Evolutionary conservation across 2,113 vertebrate species (phyloP).

Genomic region (Petrocephalus zakoni): DNA sequence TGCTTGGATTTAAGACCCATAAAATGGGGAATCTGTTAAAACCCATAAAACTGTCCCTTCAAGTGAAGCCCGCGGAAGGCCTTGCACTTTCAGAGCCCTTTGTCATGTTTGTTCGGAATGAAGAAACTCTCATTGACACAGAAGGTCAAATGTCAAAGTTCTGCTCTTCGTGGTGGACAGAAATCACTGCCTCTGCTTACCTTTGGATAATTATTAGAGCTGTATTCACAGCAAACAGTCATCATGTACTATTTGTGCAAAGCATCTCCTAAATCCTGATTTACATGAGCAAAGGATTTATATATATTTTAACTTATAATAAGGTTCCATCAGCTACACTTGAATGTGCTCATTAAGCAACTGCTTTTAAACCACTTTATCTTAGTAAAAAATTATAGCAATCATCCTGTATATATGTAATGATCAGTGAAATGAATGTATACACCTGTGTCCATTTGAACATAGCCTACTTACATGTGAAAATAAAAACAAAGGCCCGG

Average conservation of each 20-base stretch:
- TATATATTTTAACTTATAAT: not conserved
- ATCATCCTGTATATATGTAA: not conserved
- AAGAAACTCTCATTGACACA: constrained; percentile 47
- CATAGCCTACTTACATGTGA: not conserved
- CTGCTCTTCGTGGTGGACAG: not conserved
- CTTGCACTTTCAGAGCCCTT: not conserved
- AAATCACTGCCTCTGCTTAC: not conserved
- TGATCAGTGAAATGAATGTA: not conserved
- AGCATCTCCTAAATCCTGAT: not conserved
- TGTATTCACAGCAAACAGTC: not conserved
- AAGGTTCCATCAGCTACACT: not conserved
- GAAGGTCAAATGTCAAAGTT: constrained; percentile 49
- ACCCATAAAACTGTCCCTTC: constrained; percentile 11
- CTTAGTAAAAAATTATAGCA: not conserved
- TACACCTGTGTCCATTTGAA: not conserved
- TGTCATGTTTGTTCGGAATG: constrained; percentile 21
- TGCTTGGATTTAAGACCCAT: constrained; percentile 7
- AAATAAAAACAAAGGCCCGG: not conserved
- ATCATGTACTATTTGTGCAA: not conserved
- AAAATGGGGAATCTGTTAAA: constrained; percentile 12
- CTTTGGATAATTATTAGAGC: not conserved
- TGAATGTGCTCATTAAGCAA: not conserved
- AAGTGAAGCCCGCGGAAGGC: not conserved
- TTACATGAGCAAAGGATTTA: not conserved
- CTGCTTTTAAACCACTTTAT: not conserved